These are phyloP conservation scores for Eupithecia pulchellata DNA, from an alignment of 2,888 invertebrate genomes.

Conservation along the genomic window DNA sequence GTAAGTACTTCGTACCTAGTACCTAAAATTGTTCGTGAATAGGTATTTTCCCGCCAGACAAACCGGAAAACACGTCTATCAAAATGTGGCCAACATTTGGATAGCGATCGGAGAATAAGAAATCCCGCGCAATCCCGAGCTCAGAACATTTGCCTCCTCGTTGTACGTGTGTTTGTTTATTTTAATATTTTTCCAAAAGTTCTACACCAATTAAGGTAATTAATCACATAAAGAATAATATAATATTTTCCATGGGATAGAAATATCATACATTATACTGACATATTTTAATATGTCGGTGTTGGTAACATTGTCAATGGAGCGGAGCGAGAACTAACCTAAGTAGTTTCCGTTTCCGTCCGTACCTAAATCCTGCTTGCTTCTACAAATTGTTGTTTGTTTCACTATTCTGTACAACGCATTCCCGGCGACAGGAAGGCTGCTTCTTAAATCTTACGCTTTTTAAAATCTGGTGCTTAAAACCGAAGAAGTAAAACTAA, in stretches of 20 bases:
- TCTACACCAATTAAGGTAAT: too few relatives aligned
- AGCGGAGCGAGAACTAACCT: too few relatives aligned
- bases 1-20: too few relatives aligned
- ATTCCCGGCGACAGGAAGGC: not conserved
- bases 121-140: not conserved
- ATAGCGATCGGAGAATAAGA: not conserved
- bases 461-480: not conserved
- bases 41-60: not conserved
- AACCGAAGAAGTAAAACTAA: not conserved
- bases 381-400: not conserved
- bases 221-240: too few relatives aligned
- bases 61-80: not conserved
- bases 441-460: not conserved
- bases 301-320: not conserved
- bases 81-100: not conserved
- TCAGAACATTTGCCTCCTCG: not conserved
- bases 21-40: too few relatives aligned
- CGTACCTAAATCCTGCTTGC: not conserved
- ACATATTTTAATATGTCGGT: not conserved
- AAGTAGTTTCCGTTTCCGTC: constrained; percentile 1
- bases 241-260: too few relatives aligned
- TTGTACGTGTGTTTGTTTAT: not conserved
- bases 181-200: too few relatives aligned
- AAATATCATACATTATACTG: too few relatives aligned
- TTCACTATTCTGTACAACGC: not conserved